Evolutionary conservation across 2,113 vertebrate species (phyloP).

Genomic region (Cepphus grylle): DNA sequence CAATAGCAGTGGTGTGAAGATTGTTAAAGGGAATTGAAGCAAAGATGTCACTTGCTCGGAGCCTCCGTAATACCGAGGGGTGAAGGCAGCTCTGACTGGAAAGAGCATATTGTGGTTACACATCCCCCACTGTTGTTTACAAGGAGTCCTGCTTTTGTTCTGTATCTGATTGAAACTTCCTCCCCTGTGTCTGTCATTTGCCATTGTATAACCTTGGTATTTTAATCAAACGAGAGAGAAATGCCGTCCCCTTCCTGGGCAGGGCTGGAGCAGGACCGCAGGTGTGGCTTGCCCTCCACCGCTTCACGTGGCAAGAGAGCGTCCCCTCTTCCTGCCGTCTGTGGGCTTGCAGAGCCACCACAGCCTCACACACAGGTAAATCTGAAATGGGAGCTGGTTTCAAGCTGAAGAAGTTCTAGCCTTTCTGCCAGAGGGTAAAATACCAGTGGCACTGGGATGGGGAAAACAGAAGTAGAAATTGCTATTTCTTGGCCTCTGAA

Average conservation of each 20-base stretch:
- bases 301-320: not conserved
- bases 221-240: not conserved
- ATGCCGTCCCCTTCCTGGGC: not conserved
- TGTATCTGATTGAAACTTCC: slow-evolving; percentile 34
- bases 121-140: not conserved
- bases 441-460: not conserved
- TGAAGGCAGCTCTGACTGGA: not conserved
- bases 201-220: not conserved
- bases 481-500: not conserved
- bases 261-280: not conserved
- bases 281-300: not conserved
- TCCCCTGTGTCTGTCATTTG: not conserved
- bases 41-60: not conserved
- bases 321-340: accelerated
- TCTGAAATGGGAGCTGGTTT: not conserved
- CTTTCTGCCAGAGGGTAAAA: not conserved
- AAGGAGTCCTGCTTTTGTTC: slow-evolving; percentile 31
- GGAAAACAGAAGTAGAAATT: not conserved
- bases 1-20: not conserved
- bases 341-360: not conserved
- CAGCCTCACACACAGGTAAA: not conserved
- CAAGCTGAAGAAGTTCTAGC: not conserved
- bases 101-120: not conserved
- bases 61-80: accelerated
- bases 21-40: not conserved